Conservation (phyloP, 1,140 invertebrate genomes). For the Aricia agestis region DNA sequence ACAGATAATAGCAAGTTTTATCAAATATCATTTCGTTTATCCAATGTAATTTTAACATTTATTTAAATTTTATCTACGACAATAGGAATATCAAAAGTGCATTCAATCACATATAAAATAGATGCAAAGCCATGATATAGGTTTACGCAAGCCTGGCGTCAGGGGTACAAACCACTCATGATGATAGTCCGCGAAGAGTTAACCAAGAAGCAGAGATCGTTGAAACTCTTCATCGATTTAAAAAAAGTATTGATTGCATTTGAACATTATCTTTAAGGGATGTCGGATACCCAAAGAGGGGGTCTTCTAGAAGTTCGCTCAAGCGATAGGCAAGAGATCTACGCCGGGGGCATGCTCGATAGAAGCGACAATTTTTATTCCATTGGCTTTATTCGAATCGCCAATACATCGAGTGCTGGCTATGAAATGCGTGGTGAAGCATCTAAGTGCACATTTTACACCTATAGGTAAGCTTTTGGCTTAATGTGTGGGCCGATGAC, state of each 20-base stretch:
- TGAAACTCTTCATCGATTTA: conserved; percentile 38
- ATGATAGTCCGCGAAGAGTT: conserved; percentile 70
- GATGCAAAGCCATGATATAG: conserved; percentile 58
- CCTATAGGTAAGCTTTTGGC: conserved; percentile 60
- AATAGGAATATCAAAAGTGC: conserved; percentile 53
- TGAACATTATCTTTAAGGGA: conserved; percentile 17
- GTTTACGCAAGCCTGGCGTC: conserved; percentile 51
- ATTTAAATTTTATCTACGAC: conserved; percentile 42
- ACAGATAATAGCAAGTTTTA: not conserved
- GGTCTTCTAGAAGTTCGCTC: conserved; percentile 11
- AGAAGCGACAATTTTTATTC: conserved; percentile 43
- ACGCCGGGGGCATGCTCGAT: conserved; percentile 60
- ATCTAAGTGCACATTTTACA: conserved; percentile 65
- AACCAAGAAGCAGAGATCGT: conserved; percentile 72
- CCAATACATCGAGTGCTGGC: conserved; percentile 50
- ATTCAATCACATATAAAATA: conserved; percentile 52
- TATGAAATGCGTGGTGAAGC: conserved; percentile 72
- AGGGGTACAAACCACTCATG: conserved; percentile 64
- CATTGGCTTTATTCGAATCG: conserved; percentile 35
- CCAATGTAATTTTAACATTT: not conserved
- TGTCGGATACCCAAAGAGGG: conserved; percentile 4
- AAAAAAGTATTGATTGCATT: conserved; percentile 17
- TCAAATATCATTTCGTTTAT: not conserved
- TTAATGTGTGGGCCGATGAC: conserved; percentile 65
- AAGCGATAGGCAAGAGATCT: conserved; percentile 27